Base-by-base conservation (phyloP, 1,140 invertebrate species). In the Macrosteles quadrilineatus region DNA sequence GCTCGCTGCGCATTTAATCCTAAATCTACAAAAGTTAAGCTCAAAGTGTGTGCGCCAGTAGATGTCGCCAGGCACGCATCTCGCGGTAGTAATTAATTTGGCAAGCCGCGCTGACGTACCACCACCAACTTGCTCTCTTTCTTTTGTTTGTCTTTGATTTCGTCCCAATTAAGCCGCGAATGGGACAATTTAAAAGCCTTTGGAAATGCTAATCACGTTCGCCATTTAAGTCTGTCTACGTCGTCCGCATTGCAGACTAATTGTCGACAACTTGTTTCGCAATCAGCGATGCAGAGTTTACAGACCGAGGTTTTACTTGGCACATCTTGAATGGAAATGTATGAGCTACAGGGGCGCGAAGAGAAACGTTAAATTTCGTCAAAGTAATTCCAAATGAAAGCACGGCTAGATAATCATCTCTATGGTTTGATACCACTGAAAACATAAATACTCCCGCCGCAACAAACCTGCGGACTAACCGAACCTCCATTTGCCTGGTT, bases 131-230 rank as follows among this genome's bases (percentile, higher is more conserved):
- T 29, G 21, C 25, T 1, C 55, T 25, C 55, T 25, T 59, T 59
- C 55, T 59, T 59, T 59, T 59, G 55, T 59, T 59, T 59, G 55
- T 59, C 55, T 59, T 59, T 59, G 55, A 59, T 59, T 59, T 59
- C 55, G 21, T 25, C 55, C 55, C 55, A 59, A 59, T 59, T 59
- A 59, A 59, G 55, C 55, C 27, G 55, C 55, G 55, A 59, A 59
- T 29, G 55, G 55, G 21, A 59, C 55, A 59, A 59, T 59, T 59
- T 59, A 25, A 14, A 30, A 59, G 23, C 27, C 27, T 25, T 59
- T 30, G 55, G 2, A 59, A 59, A 59, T 59, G 55, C 55, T 59
- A 59, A 59, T 59, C 55, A 59, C 55, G 55, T 59, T 30, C 55
- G 55, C 6, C 25, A 23, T 59, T 59, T 59, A 27, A 59, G 55